phyloP scores from a whole-genome alignment of 2,113 vertebrate genomes.

The Cavia porcellus region DNA sequence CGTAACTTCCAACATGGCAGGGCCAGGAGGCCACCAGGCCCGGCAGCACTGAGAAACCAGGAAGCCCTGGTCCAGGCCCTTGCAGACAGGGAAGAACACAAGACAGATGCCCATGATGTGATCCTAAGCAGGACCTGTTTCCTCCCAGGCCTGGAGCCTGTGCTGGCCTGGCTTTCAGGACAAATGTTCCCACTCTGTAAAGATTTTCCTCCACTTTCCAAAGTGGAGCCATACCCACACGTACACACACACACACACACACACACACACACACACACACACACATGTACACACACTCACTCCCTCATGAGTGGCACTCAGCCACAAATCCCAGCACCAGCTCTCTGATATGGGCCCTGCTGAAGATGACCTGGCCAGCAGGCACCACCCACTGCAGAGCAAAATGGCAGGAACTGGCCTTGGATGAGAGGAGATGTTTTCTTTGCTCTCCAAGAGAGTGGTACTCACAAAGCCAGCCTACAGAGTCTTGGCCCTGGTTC shows the following conservation, averaged over 20 bases:
- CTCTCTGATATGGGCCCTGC: fast-evolving
- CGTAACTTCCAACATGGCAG: fast-evolving
- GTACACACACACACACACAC: too few species aligned
- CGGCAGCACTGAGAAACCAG: fast-evolving
- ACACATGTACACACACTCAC: neutral
- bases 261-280: neutral
- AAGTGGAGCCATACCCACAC: neutral
- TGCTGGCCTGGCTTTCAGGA: neutral
- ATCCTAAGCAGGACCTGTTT: fast-evolving
- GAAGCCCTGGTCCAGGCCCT: neutral
- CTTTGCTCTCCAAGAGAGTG: fast-evolving
- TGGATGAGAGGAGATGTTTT: fast-evolving
- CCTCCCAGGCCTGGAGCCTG: fast-evolving
- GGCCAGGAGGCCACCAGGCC: neutral
- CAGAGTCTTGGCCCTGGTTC: neutral
- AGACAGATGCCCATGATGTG: fast-evolving
- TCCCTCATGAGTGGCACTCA: neutral
- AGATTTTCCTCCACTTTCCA: neutral
- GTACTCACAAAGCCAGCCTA: neutral
- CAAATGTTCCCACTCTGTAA: neutral
- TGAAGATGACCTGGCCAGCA: fast-evolving
- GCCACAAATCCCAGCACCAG: too few species aligned
- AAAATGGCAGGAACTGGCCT: fast-evolving
- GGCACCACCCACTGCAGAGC: neutral
- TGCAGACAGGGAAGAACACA: neutral